These are phyloP conservation scores for Microtus pennsylvanicus DNA, from an alignment of 2,113 vertebrate species.

Conservation along the genomic window DNA sequence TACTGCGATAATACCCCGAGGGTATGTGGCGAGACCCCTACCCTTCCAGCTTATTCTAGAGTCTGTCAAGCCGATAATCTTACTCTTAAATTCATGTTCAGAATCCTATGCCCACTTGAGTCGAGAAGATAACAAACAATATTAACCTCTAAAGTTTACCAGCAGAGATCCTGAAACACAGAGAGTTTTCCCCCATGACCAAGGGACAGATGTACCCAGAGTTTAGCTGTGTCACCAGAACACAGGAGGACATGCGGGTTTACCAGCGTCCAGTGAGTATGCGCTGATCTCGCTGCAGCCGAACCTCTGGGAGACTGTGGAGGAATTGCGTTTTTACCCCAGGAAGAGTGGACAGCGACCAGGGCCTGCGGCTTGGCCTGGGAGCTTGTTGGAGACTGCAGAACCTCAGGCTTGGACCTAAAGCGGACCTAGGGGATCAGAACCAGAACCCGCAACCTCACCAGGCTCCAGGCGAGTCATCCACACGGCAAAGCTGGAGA, in stretches of 20 bases:
- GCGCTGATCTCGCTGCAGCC: background rate
- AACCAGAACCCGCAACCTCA: background rate
- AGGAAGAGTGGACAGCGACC: background rate
- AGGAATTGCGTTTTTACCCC: background rate
- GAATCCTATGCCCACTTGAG: background rate
- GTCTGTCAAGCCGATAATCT: too few relatives aligned
- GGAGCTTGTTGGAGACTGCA: background rate
- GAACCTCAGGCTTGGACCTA: background rate
- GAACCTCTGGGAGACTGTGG: background rate
- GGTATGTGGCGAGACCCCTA: background rate
- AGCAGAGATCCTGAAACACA: background rate
- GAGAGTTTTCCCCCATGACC: background rate
- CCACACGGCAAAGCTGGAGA: background rate
- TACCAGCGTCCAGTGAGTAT: accelerated
- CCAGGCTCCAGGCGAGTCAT: background rate
- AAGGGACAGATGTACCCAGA: background rate
- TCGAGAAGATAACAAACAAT: background rate
- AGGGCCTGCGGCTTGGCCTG: accelerated
- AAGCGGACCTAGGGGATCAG: background rate
- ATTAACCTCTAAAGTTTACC: background rate
- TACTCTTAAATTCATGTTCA: background rate
- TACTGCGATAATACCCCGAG: background rate
- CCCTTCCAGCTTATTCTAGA: too few relatives aligned
- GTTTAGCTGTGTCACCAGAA: background rate
- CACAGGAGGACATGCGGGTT: accelerated